phyloP scores from a whole-genome alignment of 1,140 invertebrate genomes.

The Idris sp. region DNA sequence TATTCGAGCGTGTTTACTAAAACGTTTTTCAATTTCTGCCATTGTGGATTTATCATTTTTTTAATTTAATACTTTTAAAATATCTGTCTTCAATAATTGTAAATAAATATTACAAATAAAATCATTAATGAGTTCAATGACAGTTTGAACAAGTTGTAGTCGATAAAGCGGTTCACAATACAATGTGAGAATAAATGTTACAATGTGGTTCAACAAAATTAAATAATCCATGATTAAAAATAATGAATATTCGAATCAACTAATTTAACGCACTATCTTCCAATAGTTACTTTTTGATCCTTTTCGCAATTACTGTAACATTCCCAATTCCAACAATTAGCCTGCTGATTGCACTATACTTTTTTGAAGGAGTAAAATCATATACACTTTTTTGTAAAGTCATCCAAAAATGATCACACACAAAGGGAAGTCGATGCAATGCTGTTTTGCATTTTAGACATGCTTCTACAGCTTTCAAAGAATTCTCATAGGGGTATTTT shows the following conservation, averaged over 20 bases:
- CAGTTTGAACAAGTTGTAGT: not conserved
- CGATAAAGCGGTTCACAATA: not conserved
- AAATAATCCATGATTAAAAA: constrained; percentile 1
- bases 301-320: too few species aligned
- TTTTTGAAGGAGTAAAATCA: not conserved
- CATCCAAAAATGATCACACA: constrained; percentile 1
- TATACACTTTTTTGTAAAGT: not conserved
- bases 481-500: not conserved
- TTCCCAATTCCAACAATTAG: not conserved
- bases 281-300: too few species aligned
- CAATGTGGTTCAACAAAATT: constrained; percentile 3
- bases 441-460: constrained; percentile 4
- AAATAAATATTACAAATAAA: not conserved
- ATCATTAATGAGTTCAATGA: not conserved
- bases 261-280: too few species aligned
- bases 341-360: not conserved
- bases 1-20: not conserved
- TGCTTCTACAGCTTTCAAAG: not conserved
- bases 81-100: not conserved
- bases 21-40: not conserved
- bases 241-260: too few species aligned
- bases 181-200: too few species aligned
- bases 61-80: not conserved
- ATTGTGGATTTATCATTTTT: too few species aligned
- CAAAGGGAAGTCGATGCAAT: not conserved